Evolutionary conservation across 2,113 vertebrate species (phyloP), one percentile per base, ranked within the genome.

Genomic region (Scomber colias): DNA sequence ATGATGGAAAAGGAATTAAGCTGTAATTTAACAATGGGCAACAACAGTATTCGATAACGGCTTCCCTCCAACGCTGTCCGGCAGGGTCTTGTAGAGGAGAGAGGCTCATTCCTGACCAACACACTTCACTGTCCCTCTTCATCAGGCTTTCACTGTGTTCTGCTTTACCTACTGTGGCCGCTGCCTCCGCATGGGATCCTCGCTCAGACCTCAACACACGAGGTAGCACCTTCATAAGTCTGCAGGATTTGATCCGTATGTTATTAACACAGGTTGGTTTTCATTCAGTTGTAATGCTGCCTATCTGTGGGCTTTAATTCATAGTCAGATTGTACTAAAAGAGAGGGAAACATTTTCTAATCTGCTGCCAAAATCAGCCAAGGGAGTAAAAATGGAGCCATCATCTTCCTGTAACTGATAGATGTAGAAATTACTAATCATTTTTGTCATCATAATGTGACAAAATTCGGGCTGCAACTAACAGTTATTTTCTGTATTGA

Each of bases 1-100:
- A 89, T 93, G 90, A 92, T 91, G 82, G 92, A 88, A 90, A 80
- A 90, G 85, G 89, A 94, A 92, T 93, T 93, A 92, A 91, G 81
- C 72, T 88, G 84, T 92, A 81, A 93, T 92, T 91, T 89, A 87
- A 89, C 86, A 92, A 77, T 57, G 85, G 78, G 53, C 76, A 86
- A 79, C 82, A 85, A 68, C 83, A 83, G 66, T 73, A 67, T 89
- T 92, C 84, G 78, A 88, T 92, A 89, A 86, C 57, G 15, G 84
- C 59, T 77, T 51, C 67, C 76, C 62, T 81, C 64, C 64, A 13
- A 46, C 27, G 45, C 74, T 45, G 73, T 11, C 45, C 59, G 6
- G 57, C 56, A 75, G 75, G 79, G 17, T 77, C 64, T 79, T 84
- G 87, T 81, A 88, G 82, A 64, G 57, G 73, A 82, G 75, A 74